Evolutionary conservation across 2,888 invertebrate genomes (phyloP).

Genomic region (Troglohyphantes excavatus): DNA sequence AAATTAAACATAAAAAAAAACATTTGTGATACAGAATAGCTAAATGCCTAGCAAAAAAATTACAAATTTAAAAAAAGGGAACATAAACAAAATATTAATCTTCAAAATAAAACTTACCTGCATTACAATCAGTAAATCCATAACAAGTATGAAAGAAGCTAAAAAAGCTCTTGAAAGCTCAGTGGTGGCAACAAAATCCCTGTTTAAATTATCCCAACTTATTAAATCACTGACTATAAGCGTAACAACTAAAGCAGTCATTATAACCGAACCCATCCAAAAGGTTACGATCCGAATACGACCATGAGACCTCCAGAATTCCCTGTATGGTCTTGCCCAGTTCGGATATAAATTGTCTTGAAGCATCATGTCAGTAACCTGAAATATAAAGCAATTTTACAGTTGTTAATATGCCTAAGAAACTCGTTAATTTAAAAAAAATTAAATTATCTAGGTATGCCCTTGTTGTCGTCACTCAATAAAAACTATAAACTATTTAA

Average conservation of each 20-base stretch:
- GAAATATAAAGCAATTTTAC: conserved; percentile 4
- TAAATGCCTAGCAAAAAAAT: too few species aligned
- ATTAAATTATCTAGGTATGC: not conserved
- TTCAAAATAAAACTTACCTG: conserved; percentile 82
- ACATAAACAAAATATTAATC: too few species aligned
- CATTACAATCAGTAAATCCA: conserved; percentile 84
- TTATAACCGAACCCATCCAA: conserved; percentile 83
- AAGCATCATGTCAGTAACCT: conserved; percentile 85
- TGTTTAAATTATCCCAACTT: conserved; percentile 84
- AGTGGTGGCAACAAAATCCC: conserved; percentile 84
- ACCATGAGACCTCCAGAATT: conserved; percentile 83
- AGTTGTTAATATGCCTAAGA: not conserved
- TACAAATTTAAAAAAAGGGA: too few species aligned
- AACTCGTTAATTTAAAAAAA: not conserved
- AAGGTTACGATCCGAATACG: conserved; percentile 84
- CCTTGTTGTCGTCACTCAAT: not conserved
- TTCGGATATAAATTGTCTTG: conserved; percentile 84
- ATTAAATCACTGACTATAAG: conserved; percentile 84
- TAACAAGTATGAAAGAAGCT: conserved; percentile 84
- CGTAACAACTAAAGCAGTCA: conserved; percentile 83
- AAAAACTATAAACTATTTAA: too few species aligned
- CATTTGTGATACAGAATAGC: too few species aligned
- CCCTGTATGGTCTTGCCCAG: conserved; percentile 83
- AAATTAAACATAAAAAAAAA: too few species aligned
- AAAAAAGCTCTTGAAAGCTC: conserved; percentile 84